phyloP scores from a whole-genome alignment of 2,113 vertebrate species.

The Poeciliopsis retropinna region DNA sequence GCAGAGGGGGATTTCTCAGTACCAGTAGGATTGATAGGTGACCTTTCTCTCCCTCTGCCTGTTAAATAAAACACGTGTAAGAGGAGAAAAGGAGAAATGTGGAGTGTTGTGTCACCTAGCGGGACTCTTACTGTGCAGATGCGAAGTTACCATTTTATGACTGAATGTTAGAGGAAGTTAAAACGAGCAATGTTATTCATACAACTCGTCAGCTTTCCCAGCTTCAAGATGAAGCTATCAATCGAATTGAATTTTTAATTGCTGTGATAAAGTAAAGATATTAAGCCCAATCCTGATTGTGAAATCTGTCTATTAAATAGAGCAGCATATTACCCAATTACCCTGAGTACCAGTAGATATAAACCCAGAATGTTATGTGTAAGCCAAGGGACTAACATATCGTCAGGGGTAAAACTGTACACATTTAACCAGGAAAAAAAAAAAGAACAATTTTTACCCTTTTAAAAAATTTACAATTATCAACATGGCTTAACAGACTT shows the following conservation, averaged over 20 bases:
- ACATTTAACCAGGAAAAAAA: neutral
- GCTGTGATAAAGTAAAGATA: neutral
- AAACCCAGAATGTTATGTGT: neutral
- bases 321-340: neutral
- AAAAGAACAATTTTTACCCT: too few species aligned
- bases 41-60: neutral
- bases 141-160: neutral
- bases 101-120: slow-evolving; percentile 6
- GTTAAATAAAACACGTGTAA: slow-evolving; percentile 2
- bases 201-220: neutral
- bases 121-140: neutral
- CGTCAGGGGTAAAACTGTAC: neutral
- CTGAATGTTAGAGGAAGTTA: neutral
- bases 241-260: neutral
- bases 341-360: neutral
- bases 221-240: neutral
- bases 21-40: neutral
- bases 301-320: neutral
- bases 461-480: too few species aligned
- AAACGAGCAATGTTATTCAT: neutral
- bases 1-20: slow-evolving; percentile 4
- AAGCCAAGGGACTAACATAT: neutral
- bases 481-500: too few species aligned
- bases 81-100: neutral
- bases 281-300: neutral